These are phyloP conservation scores for Drosophila parabipectinata DNA, from an alignment of 1,140 invertebrate genomes.

Conservation along the genomic window DNA sequence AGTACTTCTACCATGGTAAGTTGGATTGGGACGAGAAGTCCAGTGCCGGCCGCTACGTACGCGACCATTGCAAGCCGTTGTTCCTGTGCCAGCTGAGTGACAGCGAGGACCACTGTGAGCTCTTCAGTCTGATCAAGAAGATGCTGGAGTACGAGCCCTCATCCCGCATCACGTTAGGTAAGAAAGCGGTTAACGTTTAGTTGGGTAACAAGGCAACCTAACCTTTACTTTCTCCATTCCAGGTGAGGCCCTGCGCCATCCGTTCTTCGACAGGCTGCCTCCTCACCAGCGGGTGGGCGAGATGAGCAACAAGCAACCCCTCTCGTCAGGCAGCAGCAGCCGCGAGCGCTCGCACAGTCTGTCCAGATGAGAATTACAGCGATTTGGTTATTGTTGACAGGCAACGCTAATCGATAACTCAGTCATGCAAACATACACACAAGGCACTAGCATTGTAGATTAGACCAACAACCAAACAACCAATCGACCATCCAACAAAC, in stretches of 20 bases:
- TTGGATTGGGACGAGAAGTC: conserved; percentile 98
- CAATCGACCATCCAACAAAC: neutral
- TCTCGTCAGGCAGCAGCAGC: conserved; percentile 82
- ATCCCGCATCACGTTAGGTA: conserved; percentile 92
- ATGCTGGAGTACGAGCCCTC: conserved; percentile 99
- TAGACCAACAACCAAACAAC: conserved; percentile 37
- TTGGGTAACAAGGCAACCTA: neutral
- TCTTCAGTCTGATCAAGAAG: conserved; percentile 97
- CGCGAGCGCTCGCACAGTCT: conserved; percentile 83
- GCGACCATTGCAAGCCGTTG: conserved; percentile 98
- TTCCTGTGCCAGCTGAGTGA: conserved; percentile 96
- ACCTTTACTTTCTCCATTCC: neutral
- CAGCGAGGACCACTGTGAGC: conserved; percentile 94
- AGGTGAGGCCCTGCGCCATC: conserved; percentile 94
- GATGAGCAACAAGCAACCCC: conserved; percentile 65
- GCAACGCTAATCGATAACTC: conserved; percentile 58
- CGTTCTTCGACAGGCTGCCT: conserved; percentile 95
- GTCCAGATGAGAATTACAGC: conserved; percentile 84
- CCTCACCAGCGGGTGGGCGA: conserved; percentile 89
- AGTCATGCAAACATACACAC: conserved; percentile 62
- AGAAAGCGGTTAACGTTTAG: conserved; percentile 10
- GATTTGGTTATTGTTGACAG: conserved; percentile 84
- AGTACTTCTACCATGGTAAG: conserved; percentile 97
- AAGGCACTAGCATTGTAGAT: conserved; percentile 40
- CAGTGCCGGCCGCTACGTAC: conserved; percentile 97